Base-by-base conservation (phyloP, 2,113 vertebrate species). In the Isichthys henryi region DNA sequence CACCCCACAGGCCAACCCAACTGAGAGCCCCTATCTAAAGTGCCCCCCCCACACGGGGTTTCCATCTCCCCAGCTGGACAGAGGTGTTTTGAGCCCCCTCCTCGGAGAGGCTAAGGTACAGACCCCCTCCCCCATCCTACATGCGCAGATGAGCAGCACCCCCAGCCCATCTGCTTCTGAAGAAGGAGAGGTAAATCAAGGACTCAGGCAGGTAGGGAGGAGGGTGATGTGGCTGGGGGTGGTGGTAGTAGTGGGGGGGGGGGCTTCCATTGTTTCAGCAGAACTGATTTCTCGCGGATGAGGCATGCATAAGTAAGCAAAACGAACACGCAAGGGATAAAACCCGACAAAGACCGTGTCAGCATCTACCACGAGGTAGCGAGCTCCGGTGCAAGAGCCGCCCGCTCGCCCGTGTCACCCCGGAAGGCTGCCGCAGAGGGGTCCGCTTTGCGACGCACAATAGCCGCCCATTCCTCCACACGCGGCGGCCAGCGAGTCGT, bases 141-240 rank as follows among this genome's bases (percentile, higher is more conserved):
- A 31, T 6, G 4, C 19, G 9, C n/a, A 27, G 35, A 80, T 15
- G 39, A 43, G 74, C 80, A 83, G 39, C 19, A 21, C 39, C 80
- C 52, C 80, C 43, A 43, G 52, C 21, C 74, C 77, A 89, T 83
- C 77, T 89, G 88, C 88, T 89, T 39, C 52, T 46, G n/a, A 39
- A 43, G 84, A 86, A 1, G 52, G 39, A 48, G 50, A 80, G 50
- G 23, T 83, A 46, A 83, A 83, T 49, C 74, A 89, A 10, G 31
- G 88, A 84, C 77, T n/a, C 62, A 31, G 9, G 43, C 87, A 62
- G 35, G 39, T 27, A 8, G 62, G 62, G 45, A 62, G 45, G 15
- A 21, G 43, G 62, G 43, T 66, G 23, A 62, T 19, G 45, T 10
- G n/a, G 39, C n/a, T 74, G 5, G 82, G 39, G 82, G n/a, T 31